Evolutionary conservation across 2,797 vertebrate species (phyloP), one percentile per base, ranked within the genome.

Genomic region (Sebastes oblongus): DNA sequence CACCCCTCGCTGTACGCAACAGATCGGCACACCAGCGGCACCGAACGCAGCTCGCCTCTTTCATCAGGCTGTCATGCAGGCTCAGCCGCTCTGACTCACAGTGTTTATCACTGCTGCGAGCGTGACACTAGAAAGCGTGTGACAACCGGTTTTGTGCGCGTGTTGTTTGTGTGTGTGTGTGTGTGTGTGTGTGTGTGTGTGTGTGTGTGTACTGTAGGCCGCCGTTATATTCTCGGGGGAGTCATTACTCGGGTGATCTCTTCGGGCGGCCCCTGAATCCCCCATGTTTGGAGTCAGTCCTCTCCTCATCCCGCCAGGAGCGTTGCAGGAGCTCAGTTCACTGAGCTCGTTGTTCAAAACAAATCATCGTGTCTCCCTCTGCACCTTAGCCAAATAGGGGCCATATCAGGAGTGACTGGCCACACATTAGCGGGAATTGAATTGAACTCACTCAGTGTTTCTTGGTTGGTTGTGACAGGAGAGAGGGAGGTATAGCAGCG

Each of bases 31-130:
- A 78, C 79, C 76, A 25, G 79, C 54, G 11, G 82, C 77, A 72
- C 61, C 11, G 2, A 87, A 78, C 72, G 4, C 71, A n/a, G 52
- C 82, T 75, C 54, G 8, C 13, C 81, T 89, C 86, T 77, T 85
- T 85, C 88, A 84, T 84, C 87, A 78, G 81, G 66, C 83, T 88
- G 89, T 85, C 89, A 81, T 81, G 64, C 77, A 27, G 66, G 27
- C 77, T 72, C 84, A 74, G 78, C 70, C 25, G 11, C 83, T 82
- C 72, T 88, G 88, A 90, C 85, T 91, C 80, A 78, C 76, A 55
- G 79, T 83, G 86, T 86, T 91, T 83, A 90, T 89, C 89, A 32
- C 88, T 83, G 86, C 88, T 70, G 34, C 78, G 0, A 81, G 91
- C 74, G 25, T 67, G 75, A 87, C 85, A 84, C 81, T 77, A 52